Conservation (phyloP, 2,888 invertebrate genomes). For the Machimus atricapillus region DNA sequence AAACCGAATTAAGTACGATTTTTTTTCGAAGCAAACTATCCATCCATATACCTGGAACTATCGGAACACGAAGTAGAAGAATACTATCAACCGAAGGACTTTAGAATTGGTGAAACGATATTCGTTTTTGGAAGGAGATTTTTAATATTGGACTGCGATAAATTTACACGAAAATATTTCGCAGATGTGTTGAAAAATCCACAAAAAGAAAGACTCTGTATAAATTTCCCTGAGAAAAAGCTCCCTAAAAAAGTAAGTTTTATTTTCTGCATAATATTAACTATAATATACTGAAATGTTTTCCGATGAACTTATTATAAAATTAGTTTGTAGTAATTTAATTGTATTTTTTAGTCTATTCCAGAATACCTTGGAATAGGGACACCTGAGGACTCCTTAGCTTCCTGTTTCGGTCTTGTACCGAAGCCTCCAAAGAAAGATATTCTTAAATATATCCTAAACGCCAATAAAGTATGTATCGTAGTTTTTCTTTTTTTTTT, state of each 20-base stretch:
- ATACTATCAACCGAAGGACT: slow-evolving; percentile 80
- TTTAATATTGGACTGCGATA: slow-evolving; percentile 80
- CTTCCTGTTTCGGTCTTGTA: slow-evolving; percentile 73
- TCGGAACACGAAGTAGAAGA: slow-evolving; percentile 75
- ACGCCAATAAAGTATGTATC: slow-evolving; percentile 69
- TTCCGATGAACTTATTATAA: too few species aligned
- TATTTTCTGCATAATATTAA: too few species aligned
- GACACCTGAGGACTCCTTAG: slow-evolving; percentile 77
- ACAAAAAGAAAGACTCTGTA: slow-evolving; percentile 53
- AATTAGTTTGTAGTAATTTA: background rate
- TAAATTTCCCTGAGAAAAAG: slow-evolving; percentile 55
- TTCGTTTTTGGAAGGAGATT: slow-evolving; percentile 75
- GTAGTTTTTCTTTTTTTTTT: background rate
- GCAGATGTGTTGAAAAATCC: slow-evolving; percentile 56
- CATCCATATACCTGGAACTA: slow-evolving; percentile 73
- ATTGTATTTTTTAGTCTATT: slow-evolving; percentile 36
- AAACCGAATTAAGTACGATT: background rate
- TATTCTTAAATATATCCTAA: slow-evolving; percentile 75
- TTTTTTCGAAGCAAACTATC: slow-evolving; percentile 66
- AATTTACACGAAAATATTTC: slow-evolving; percentile 80
- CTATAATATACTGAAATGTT: too few species aligned
- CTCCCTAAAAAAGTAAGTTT: slow-evolving; percentile 48
- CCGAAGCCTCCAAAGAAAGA: slow-evolving; percentile 79
- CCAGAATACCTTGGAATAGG: slow-evolving; percentile 65
- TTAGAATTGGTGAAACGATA: slow-evolving; percentile 76